Evolutionary conservation across 2,113 vertebrate genomes (phyloP).

Genomic region (Podarcis muralis): DNA sequence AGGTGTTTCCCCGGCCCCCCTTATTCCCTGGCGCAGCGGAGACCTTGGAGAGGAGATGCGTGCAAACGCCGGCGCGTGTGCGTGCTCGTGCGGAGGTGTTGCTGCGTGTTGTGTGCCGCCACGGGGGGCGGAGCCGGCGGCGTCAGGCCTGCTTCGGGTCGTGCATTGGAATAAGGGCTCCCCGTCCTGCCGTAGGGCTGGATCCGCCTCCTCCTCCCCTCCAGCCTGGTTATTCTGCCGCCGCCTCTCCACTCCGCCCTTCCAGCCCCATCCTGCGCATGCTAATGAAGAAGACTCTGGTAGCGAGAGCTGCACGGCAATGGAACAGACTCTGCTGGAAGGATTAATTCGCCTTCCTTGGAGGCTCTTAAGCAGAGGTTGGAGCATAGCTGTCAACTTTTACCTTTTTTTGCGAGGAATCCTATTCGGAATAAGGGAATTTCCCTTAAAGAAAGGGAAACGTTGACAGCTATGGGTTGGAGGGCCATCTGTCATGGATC

Average conservation of each 20-base stretch:
- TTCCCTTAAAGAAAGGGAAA: no score
- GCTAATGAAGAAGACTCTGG: no score
- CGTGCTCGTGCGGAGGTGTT: neutral
- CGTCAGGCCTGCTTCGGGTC: conserved; percentile 33
- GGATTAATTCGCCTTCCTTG: no score
- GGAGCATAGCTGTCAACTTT: no score
- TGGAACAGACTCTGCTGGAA: no score
- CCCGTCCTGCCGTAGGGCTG: neutral
- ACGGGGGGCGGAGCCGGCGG: neutral
- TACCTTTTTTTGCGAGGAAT: no score
- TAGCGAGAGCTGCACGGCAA: no score
- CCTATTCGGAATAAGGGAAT: no score
- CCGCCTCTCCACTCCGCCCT: neutral
- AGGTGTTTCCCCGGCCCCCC: neutral
- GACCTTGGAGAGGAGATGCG: neutral
- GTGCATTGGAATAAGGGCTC: conserved; percentile 72
- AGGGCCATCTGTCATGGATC: no score
- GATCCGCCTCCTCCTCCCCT: neutral
- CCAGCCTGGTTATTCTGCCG: neutral
- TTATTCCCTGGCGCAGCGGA: neutral
- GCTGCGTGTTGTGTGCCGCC: neutral
- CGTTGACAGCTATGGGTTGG: no score
- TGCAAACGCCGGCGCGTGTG: neutral
- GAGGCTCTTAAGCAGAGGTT: no score
- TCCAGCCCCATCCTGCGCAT: neutral